Evolutionary conservation across 2,888 invertebrate species (phyloP), one percentile per base, ranked within the genome.

Genomic region (Drosophila neutralis): DNA sequence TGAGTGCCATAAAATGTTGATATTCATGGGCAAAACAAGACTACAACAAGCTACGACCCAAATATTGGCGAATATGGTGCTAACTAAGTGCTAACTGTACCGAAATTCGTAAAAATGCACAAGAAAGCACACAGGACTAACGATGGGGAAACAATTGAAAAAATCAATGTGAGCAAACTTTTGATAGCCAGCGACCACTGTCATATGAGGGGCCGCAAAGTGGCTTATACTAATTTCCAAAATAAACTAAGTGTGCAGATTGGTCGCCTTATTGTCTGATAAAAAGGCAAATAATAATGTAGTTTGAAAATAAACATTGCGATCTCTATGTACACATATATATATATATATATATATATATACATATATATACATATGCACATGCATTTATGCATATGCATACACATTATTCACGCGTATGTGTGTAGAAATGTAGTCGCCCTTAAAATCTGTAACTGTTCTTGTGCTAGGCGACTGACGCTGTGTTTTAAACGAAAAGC

Each of bases 201-300:
- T 53, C 48, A 53, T 61, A 54, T 71, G 58, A 63, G 42, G 45
- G 56, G 64, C 71, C 69, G 62, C 79, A 73, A 69, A 73, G 76
- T 76, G 78, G 83, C 78, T 87, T 83, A 79, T 82, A 86, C 86
- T 88, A 82, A 80, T 90, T 86, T 78, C 63, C 78, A 72, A 83
- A 83, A 86, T 80, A 86, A 88, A 83, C 86, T 73, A 58, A 69
- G 69, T 69, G 75, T 57, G 38, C 62, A 60, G 53, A 57, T 68
- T 57, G 40, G 36, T 6, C 21, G 33, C 21, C 49, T 66, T 71
- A 45, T 48, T 83, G 67, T 63, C 69, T 71, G 27, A 57, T 60
- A 56, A 76, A 75, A 82, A 64, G 64, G 66, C 75, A 76, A 78
- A 87, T 78, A 81, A 78, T 87, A 79, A 74, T 87, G 68, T 84